A percentile compares a stretch with the other conserved stretches of the same genome.
These are phyloP conservation scores for Eudyptes chrysolophus DNA, from an alignment of 2,113 vertebrate species.

Conservation along the genomic window DNA sequence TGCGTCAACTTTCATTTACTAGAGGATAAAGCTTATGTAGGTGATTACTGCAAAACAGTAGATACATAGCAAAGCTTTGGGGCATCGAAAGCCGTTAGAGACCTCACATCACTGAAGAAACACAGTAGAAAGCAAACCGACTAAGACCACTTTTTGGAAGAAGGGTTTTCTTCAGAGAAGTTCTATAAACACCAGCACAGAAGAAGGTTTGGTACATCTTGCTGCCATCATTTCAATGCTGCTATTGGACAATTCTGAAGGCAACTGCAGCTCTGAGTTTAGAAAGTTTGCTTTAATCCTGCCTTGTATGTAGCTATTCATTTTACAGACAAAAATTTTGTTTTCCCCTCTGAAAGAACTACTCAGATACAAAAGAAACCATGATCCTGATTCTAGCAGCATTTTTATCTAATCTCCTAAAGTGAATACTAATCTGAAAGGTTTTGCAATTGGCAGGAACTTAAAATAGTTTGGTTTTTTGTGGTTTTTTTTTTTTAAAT, in stretches of 20 bases:
- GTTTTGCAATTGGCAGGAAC: background rate
- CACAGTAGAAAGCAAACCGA: background rate
- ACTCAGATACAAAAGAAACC: background rate
- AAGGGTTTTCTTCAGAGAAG: background rate
- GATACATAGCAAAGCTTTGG: background rate
- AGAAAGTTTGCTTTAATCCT: background rate
- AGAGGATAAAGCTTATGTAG: background rate
- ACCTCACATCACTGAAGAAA: background rate
- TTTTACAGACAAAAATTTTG: background rate
- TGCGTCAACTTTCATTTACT: too few relatives aligned
- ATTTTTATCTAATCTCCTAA: background rate
- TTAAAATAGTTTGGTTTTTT: background rate
- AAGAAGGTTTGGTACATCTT: background rate
- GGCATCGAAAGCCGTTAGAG: background rate
- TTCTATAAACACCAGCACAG: background rate
- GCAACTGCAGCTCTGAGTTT: background rate
- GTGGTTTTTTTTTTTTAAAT: background rate
- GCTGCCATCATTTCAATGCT: background rate
- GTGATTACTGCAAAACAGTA: background rate
- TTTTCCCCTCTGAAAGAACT: background rate
- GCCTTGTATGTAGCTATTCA: background rate
- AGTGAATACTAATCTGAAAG: background rate
- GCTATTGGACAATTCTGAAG: background rate
- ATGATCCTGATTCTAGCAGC: background rate
- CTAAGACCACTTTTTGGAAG: background rate